A percentile compares a stretch with the other conserved stretches of the same genome.
phyloP scores from a whole-genome alignment of 2,113 vertebrate genomes.

The Fregata magnificens region DNA sequence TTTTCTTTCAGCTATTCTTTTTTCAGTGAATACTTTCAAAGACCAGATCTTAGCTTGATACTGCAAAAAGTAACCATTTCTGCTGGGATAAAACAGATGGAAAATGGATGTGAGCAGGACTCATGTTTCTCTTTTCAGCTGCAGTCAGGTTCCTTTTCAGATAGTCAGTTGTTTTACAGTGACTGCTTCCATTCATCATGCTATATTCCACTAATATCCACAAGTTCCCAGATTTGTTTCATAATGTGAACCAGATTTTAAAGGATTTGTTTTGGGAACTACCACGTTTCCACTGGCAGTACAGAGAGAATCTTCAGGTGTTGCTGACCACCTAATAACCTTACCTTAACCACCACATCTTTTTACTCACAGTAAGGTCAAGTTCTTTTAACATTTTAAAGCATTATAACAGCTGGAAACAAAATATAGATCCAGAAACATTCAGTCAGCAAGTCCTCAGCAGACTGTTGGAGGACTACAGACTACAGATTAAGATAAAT shows the following conservation, averaged over 20 bases:
- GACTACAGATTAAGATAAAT: background rate
- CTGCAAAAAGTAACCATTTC: background rate
- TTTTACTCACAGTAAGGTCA: background rate
- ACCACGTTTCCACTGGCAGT: background rate
- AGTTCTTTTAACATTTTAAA: background rate
- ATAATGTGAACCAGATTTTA: background rate
- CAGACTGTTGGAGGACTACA: background rate
- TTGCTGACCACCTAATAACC: background rate
- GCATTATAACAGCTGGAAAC: background rate
- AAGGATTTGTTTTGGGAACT: background rate
- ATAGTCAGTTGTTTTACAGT: background rate
- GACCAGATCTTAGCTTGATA: background rate
- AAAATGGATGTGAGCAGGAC: background rate
- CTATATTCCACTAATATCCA: background rate
- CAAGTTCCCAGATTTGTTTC: background rate
- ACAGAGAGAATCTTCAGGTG: background rate
- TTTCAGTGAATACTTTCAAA: conserved; percentile 14
- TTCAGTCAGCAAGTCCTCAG: background rate
- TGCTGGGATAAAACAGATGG: background rate
- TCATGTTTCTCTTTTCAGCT: background rate
- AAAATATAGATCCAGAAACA: background rate
- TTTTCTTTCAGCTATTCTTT: background rate
- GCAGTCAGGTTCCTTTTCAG: background rate
- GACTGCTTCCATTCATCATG: background rate
- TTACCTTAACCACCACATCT: background rate